These are phyloP conservation scores for Gadus chalcogrammus DNA, from an alignment of 2,113 vertebrate genomes.

Conservation along the genomic window DNA sequence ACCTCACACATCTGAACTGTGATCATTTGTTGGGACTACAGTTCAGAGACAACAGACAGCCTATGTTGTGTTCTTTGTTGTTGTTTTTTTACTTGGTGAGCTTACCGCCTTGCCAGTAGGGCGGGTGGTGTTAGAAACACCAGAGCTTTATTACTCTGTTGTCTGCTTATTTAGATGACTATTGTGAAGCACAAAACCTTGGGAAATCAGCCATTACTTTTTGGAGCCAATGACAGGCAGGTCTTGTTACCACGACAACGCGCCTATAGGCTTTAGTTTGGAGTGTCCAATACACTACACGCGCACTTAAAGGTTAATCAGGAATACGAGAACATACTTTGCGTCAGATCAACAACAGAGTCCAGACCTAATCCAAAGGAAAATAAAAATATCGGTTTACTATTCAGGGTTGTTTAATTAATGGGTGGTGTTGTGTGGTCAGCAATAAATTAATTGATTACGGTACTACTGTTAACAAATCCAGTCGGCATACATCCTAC, in stretches of 20 bases:
- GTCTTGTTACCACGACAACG: conserved; percentile 39
- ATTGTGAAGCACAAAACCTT: conserved; percentile 69
- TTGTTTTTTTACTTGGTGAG: conserved; percentile 2
- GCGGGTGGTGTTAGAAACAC: conserved; percentile 48
- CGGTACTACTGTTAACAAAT: conserved; percentile 27
- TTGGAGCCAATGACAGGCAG: conserved; percentile 54
- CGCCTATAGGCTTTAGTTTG: conserved; percentile 45
- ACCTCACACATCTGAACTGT: conserved; percentile 29
- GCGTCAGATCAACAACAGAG: conserved; percentile 19
- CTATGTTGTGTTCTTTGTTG: no score
- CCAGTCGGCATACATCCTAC: neutral
- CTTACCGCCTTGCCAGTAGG: conserved; percentile 30
- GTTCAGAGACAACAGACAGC: conserved; percentile 4
- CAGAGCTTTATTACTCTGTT: conserved; percentile 64
- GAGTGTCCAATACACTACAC: no score
- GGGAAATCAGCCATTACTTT: conserved; percentile 65
- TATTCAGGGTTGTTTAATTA: conserved; percentile 43
- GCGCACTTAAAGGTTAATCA: conserved; percentile 5
- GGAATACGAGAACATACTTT: conserved; percentile 17
- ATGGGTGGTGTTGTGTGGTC: conserved; percentile 38
- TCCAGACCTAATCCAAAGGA: conserved; percentile 31
- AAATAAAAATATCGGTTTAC: conserved; percentile 15
- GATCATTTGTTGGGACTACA: conserved; percentile 17
- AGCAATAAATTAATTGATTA: conserved; percentile 60
- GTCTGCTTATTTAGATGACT: conserved; percentile 57